Evolutionary conservation across 2,113 vertebrate genomes (phyloP), one percentile per base, ranked within the genome.

Genomic region (Sinocyclocheilus grahami): DNA sequence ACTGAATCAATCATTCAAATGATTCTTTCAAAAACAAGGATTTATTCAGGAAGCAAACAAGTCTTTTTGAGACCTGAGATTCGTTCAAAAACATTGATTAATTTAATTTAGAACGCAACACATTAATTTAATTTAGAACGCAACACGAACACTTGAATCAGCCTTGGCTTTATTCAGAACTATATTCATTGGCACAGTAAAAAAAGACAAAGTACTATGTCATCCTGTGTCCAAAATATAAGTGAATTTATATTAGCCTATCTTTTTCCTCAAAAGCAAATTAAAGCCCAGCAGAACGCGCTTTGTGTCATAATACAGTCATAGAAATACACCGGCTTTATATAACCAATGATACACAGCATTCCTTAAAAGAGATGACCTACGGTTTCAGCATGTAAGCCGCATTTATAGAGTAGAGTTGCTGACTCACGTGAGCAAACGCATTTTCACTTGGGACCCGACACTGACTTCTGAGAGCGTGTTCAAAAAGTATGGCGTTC

Each of bases 371-470:
- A 81, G 55, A 22, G 55, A 63, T 27, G n/a, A n/a, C 80, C 48
- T 33, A 48, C 10, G 62, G 42, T 67, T 46, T 81, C 37, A 22
- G 33, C 55, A 39, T 2, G 14, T 69, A 82, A 82, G 80, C 80
- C 8, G 39, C 2, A 46, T 48, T 83, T 46, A 83, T 83, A 48
- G 48, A 51, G 58, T 75, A 88, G 74, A 71, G 62, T 82, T 80
- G 82, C 87, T 62, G 82, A 80, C 80, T 87, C 65, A 71, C 39
- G 27, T 71, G 48, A 77, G 77, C 67, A 69, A 85, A 58, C 5
- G 74, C 65, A 84, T 76, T 89, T 62, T 81, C 88, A 62, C 86
- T 53, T 33, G 85, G 84, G 88, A 87, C 55, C 37, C 11, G 74
- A 63, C 74, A 83, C 46, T 79, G 83, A 83, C 79, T 83, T 83